Conservation (phyloP, 2,797 vertebrate species). For the Bryconaethiops microstoma region DNA sequence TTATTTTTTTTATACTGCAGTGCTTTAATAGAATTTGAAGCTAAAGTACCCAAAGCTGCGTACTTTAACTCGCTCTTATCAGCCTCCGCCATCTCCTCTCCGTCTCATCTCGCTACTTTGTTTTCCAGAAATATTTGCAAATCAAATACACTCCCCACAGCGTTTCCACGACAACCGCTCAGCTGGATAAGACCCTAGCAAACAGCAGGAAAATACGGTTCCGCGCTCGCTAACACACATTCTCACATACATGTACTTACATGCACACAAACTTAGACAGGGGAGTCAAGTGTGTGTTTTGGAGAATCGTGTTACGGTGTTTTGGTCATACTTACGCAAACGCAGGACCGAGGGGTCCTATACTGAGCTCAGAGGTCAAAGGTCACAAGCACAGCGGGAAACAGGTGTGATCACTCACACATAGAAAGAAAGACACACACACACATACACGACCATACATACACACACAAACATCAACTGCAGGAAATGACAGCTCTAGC, state of each 20-base stretch:
- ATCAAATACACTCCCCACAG: constrained; percentile 70
- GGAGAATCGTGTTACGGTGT: constrained; percentile 22
- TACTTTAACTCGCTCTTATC: not conserved
- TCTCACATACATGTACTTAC: too few species aligned
- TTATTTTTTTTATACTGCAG: not conserved
- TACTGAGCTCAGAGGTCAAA: constrained; percentile 33
- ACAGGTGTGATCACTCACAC: constrained; percentile 40
- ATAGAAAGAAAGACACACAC: not conserved
- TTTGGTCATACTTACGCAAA: constrained; percentile 20
- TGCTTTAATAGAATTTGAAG: not conserved
- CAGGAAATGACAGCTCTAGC: not conserved
- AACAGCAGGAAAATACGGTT: constrained; percentile 55
- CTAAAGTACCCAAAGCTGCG: not conserved
- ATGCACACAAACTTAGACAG: constrained; percentile 6
- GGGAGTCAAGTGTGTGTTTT: constrained; percentile 16
- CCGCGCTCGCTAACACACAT: constrained; percentile 29
- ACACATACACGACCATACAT: not conserved
- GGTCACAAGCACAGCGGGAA: constrained; percentile 26
- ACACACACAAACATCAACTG: not conserved
- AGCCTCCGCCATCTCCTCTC: not conserved
- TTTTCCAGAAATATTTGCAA: constrained; percentile 71
- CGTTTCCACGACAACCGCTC: constrained; percentile 58
- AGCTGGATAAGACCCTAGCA: constrained; percentile 33
- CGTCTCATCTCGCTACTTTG: constrained; percentile 17
- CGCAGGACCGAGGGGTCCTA: not conserved